Conservation (phyloP, 2,888 invertebrate species). For the Melinaea marsaeus region DNA sequence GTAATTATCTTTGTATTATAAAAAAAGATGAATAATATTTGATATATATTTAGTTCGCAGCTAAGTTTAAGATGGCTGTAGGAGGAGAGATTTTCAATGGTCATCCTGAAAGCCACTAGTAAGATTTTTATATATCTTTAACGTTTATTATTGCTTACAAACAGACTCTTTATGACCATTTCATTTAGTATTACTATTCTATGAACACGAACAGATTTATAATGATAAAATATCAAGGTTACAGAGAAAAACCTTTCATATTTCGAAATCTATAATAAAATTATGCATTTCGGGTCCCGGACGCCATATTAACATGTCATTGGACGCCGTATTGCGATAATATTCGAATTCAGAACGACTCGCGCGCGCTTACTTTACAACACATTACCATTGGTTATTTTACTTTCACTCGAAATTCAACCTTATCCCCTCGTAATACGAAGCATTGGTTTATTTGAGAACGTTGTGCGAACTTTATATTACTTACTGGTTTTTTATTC, state of each 20-base stretch:
- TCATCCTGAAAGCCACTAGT: too few species aligned
- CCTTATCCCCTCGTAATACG: constrained; percentile 34
- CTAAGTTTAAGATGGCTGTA: too few species aligned
- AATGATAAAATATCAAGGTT: constrained; percentile 11
- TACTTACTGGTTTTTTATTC: constrained; percentile 56
- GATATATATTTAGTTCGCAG: too few species aligned
- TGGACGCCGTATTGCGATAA: constrained; percentile 70
- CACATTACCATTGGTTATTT: constrained; percentile 12
- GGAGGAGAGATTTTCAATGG: too few species aligned
- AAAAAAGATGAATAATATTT: too few species aligned
- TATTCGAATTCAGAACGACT: constrained; percentile 63
- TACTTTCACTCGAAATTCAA: constrained; percentile 31
- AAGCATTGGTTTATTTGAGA: not conserved
- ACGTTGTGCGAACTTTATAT: constrained; percentile 45
- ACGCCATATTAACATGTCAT: constrained; percentile 74
- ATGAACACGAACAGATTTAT: too few species aligned
- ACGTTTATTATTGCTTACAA: too few species aligned
- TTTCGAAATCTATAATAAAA: constrained; percentile 50
- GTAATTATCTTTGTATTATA: too few species aligned
- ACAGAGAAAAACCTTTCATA: constrained; percentile 19
- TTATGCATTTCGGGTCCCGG: constrained; percentile 68
- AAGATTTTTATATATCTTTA: too few species aligned
- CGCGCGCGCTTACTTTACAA: constrained; percentile 38
- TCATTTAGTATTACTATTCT: too few species aligned
- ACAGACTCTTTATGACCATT: too few species aligned